Evolutionary conservation across 2,888 invertebrate genomes (phyloP).

Genomic region (Melanostoma mellinum): DNA sequence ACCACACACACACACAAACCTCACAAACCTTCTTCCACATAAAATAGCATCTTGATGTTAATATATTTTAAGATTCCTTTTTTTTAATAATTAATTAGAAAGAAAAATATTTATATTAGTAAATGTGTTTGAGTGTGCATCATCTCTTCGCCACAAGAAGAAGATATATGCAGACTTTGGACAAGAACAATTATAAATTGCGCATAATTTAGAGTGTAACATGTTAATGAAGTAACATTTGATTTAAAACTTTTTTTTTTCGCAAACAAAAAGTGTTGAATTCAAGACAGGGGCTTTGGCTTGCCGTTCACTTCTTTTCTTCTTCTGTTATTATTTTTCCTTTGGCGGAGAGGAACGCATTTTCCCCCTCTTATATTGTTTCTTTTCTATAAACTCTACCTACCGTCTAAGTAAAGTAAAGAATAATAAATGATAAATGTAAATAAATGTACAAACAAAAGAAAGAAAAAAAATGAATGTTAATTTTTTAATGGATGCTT

Average conservation of each 20-base stretch:
- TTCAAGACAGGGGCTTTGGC: too few species aligned
- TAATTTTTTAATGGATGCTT: constrained; percentile 56
- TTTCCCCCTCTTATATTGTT: not conserved
- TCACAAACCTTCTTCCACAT: not conserved
- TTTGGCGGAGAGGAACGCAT: not conserved
- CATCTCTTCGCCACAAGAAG: constrained; percentile 28
- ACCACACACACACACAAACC: not conserved
- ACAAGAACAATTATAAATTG: constrained; percentile 35
- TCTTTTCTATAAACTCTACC: constrained; percentile 26
- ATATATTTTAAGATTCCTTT: constrained; percentile 56
- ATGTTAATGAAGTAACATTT: constrained; percentile 15
- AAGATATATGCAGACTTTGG: constrained; percentile 8
- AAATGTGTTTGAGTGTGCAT: constrained; percentile 58
- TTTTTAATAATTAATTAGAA: constrained; percentile 49
- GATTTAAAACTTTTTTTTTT: not conserved
- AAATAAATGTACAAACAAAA: constrained; percentile 66
- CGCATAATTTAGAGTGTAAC: not conserved
- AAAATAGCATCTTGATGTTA: constrained; percentile 47
- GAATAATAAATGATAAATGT: constrained; percentile 44
- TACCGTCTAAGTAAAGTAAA: constrained; percentile 50
- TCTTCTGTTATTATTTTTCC: not conserved
- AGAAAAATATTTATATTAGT: constrained; percentile 58
- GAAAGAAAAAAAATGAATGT: constrained; percentile 12
- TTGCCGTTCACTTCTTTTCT: too few species aligned
- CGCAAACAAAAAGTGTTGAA: too few species aligned